Base-by-base conservation (phyloP, 2,888 invertebrate genomes). In the Drosophila kuntzei region DNA sequence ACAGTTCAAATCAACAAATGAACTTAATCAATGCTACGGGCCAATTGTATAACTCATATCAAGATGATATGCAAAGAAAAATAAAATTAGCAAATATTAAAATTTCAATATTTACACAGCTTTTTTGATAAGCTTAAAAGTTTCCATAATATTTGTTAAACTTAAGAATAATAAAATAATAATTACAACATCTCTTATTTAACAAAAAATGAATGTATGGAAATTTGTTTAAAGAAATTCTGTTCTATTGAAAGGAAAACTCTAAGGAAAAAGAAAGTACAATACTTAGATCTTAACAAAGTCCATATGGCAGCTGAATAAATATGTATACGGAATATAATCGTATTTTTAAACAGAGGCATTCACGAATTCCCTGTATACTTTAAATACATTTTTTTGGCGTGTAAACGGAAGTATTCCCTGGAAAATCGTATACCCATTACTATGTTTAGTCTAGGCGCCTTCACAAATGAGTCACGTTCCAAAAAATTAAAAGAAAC, bases 81-180 rank as follows among this genome's bases (percentile, higher is more conserved):
- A 44, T 11, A 29, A 32, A 55, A 54, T 46, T 12, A 41, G 41
- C 58, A 76, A 64, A 62, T 61, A 61, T 50, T 55, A 5, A 47
- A 54, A 60, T 53, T 25, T 58, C 1, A 67, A 66, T 74, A 58
- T 73, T 74, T 73, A 50, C 49, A 58, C 43, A 74, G 76, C 72
- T 60, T 71, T 58, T n/a, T 36, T 14, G 9, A 18, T 36, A 58
- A 46, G 4, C 62, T n/a, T 46, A 2, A 12, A 7, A 64, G 32
- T 18, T 32, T 18, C 11, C 7, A 14, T 37, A 43, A 53, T 34
- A 44, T 41, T 36, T 34, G 16, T n/a, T 27, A 3, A 37, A 3
- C 25, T 29, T 18, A 9, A 16, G 12, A 29, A 16, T 32, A 16
- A 12, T 16, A 14, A 3, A 4, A n/a, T n/a, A 32, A 18, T 18